phyloP scores from a whole-genome alignment of 2,888 invertebrate species.

The Erebia aethiops region DNA sequence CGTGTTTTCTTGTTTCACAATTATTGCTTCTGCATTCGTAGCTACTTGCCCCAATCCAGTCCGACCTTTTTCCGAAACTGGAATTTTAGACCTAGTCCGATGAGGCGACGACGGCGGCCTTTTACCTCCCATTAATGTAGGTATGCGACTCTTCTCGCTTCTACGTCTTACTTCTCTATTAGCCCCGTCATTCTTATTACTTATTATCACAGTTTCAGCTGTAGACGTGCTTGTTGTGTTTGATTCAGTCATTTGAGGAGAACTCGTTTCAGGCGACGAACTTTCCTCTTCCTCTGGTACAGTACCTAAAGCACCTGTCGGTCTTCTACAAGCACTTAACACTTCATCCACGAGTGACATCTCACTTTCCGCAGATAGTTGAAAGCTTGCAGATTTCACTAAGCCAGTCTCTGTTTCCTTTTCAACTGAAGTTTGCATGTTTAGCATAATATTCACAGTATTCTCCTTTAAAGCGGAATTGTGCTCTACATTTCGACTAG shows the following conservation, averaged over 20 bases:
- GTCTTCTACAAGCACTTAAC: conserved; percentile 71
- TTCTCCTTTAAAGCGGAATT: conserved; percentile 71
- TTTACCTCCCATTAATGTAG: conserved; percentile 76
- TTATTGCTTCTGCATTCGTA: conserved; percentile 64
- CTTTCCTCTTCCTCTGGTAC: conserved; percentile 86
- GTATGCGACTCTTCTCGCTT: conserved; percentile 82
- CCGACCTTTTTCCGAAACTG: conserved; percentile 61
- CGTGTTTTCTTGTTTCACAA: conserved; percentile 82
- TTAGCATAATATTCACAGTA: conserved; percentile 70
- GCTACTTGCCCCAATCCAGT: conserved; percentile 49
- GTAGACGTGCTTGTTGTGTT: conserved; percentile 87
- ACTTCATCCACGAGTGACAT: conserved; percentile 76
- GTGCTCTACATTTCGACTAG: conserved; percentile 65
- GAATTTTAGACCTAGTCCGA: conserved; percentile 70
- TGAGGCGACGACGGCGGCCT: conserved; percentile 76
- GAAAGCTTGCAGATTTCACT: conserved; percentile 70
- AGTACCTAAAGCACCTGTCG: conserved; percentile 77
- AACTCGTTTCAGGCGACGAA: conserved; percentile 75
- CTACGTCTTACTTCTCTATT: conserved; percentile 68
- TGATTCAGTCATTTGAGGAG: conserved; percentile 85
- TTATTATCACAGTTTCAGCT: conserved; percentile 87
- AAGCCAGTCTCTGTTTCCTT: conserved; percentile 59
- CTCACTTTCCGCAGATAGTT: conserved; percentile 64
- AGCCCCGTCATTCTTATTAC: conserved; percentile 76
- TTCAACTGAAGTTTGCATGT: conserved; percentile 57